Conservation (phyloP, 2,113 vertebrate genomes). For the Eubucco bourcierii region DNA sequence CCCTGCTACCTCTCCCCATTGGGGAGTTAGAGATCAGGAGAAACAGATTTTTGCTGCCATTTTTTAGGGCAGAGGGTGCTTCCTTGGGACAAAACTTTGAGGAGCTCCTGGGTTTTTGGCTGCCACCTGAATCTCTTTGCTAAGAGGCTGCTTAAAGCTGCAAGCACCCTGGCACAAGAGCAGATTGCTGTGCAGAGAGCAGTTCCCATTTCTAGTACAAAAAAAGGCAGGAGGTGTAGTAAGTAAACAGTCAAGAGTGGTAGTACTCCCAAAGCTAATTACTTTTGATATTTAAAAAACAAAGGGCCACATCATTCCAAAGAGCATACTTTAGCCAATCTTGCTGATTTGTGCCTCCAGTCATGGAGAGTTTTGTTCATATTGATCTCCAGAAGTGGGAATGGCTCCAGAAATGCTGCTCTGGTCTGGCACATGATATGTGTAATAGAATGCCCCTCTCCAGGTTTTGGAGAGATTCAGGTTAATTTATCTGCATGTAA, state of each 20-base stretch:
- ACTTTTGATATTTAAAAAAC: constrained; percentile 15
- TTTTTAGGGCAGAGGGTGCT: background rate
- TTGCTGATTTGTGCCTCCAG: background rate
- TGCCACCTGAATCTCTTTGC: background rate
- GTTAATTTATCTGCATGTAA: background rate
- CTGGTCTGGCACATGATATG: background rate
- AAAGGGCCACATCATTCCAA: background rate
- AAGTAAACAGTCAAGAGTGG: background rate
- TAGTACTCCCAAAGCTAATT: background rate
- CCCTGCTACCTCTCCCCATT: too few relatives aligned
- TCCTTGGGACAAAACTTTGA: background rate
- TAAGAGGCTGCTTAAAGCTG: background rate
- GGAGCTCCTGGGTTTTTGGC: background rate
- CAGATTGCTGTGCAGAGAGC: background rate
- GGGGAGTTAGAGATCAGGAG: too few relatives aligned
- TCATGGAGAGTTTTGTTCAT: constrained; percentile 19
- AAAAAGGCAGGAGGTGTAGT: background rate
- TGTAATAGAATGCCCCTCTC: background rate
- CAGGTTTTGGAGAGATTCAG: background rate
- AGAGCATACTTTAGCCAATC: background rate
- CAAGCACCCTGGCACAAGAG: background rate
- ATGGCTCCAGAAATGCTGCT: background rate
- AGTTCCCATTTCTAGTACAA: background rate
- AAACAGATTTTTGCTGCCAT: background rate
- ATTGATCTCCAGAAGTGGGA: background rate